Percentiles rank a stretch among this genome's conserved stretches.
Conservation (phyloP, 2,888 invertebrate genomes). For the Meloe dianella region DNA sequence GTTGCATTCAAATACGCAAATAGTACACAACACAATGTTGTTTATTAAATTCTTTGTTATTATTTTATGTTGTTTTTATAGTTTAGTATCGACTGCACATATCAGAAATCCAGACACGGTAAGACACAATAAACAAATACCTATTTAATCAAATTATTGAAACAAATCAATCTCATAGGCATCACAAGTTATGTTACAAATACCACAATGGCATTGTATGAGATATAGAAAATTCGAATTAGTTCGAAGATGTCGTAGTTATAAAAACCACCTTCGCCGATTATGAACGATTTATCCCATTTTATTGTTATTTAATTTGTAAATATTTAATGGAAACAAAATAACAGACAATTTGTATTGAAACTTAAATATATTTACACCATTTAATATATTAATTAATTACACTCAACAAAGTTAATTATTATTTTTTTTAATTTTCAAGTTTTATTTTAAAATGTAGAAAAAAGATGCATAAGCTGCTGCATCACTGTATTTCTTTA, state of each 20-base stretch:
- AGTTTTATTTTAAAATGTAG: constrained; percentile 26
- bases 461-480: constrained; percentile 42
- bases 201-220: constrained; percentile 86
- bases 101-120: constrained; percentile 37
- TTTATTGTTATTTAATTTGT: constrained; percentile 19
- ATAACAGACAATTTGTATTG: constrained; percentile 31
- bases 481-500: constrained; percentile 25
- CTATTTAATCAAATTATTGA: constrained; percentile 2
- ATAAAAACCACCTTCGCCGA: constrained; percentile 62
- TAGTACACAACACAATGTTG: constrained; percentile 12
- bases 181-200: constrained; percentile 74
- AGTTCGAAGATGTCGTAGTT: constrained; percentile 78
- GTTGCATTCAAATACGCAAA: not conserved
- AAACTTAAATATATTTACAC: constrained; percentile 46
- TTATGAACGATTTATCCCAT: constrained; percentile 16
- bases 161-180: constrained; percentile 62
- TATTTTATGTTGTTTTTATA: constrained; percentile 14
- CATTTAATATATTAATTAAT: constrained; percentile 38
- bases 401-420: constrained; percentile 41
- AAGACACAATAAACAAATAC: too few species aligned
- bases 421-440: not conserved
- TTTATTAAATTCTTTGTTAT: not conserved
- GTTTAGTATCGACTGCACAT: constrained; percentile 17
- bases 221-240: constrained; percentile 80
- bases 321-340: constrained; percentile 18